phyloP scores from a whole-genome alignment of 1,140 invertebrate species.

The Scaptomyza montana region DNA sequence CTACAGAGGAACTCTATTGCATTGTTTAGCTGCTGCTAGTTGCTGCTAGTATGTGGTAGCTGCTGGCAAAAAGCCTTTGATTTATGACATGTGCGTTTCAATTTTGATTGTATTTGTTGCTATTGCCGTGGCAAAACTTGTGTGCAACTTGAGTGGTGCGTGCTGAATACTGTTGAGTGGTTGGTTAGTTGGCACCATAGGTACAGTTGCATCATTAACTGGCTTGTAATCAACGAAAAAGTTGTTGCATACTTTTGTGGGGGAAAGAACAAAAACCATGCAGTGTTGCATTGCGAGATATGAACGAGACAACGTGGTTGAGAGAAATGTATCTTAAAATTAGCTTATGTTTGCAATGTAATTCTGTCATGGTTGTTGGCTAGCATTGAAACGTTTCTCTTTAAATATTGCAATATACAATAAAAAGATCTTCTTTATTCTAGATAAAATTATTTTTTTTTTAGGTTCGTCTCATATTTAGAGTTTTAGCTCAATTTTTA shows the following conservation, averaged over 20 bases:
- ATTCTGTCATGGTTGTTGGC: too few species aligned
- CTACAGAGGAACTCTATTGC: slow-evolving; percentile 26
- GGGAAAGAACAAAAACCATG: not conserved
- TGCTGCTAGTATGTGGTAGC: not conserved
- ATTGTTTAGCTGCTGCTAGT: slow-evolving; percentile 45
- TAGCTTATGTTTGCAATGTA: too few species aligned
- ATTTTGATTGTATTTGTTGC: slow-evolving; percentile 68
- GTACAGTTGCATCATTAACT: slow-evolving; percentile 56
- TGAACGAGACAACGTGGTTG: not conserved
- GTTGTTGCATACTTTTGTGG: slow-evolving; percentile 36
- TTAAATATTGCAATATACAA: too few species aligned
- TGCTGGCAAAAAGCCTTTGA: slow-evolving; percentile 62
- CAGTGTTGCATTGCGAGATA: not conserved
- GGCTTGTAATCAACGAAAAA: slow-evolving; percentile 41
- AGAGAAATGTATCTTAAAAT: not conserved
- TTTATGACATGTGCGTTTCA: slow-evolving; percentile 79
- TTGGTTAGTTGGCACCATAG: not conserved
- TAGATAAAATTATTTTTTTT: too few species aligned
- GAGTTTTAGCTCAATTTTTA: too few species aligned
- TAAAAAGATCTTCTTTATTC: too few species aligned
- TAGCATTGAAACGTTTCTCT: too few species aligned
- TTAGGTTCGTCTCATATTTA: too few species aligned
- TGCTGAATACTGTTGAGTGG: not conserved
- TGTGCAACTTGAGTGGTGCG: not conserved
- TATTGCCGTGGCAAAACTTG: not conserved